Evolutionary conservation across 2,888 invertebrate species (phyloP).

Genomic region (Amorpha juglandis): DNA sequence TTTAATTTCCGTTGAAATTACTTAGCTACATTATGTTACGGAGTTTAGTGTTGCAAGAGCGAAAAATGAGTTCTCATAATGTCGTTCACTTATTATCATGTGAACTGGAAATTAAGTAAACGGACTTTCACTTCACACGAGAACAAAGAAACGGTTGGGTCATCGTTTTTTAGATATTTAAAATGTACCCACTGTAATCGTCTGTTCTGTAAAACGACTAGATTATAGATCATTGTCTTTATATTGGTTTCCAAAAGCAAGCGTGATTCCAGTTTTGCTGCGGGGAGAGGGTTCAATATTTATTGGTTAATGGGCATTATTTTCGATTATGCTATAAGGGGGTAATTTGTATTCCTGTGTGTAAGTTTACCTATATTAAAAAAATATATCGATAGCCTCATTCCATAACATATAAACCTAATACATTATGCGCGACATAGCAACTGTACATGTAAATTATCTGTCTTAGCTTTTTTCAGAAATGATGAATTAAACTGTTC

Average conservation of each 20-base stretch:
- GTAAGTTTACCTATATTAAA: too few relatives aligned
- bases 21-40: background rate
- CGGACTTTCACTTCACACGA: constrained; percentile 19
- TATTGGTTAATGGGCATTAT: too few relatives aligned
- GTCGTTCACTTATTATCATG: constrained; percentile 3
- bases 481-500: too few relatives aligned
- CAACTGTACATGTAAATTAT: too few relatives aligned
- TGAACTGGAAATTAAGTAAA: constrained; percentile 10
- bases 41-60: constrained; percentile 3
- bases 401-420: too few relatives aligned
- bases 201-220: background rate
- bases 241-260: background rate
- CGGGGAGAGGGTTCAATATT: too few relatives aligned
- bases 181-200: background rate
- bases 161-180: background rate
- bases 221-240: background rate
- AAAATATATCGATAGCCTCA: too few relatives aligned
- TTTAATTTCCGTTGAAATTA: constrained; percentile 19
- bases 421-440: too few relatives aligned
- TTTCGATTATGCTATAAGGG: too few relatives aligned
- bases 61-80: constrained; percentile 14
- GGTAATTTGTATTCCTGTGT: too few relatives aligned
- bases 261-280: background rate
- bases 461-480: too few relatives aligned
- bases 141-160: constrained; percentile 12